These are phyloP conservation scores for Poicephalus gulielmi DNA, from an alignment of 2,113 vertebrate species.

Conservation along the genomic window DNA sequence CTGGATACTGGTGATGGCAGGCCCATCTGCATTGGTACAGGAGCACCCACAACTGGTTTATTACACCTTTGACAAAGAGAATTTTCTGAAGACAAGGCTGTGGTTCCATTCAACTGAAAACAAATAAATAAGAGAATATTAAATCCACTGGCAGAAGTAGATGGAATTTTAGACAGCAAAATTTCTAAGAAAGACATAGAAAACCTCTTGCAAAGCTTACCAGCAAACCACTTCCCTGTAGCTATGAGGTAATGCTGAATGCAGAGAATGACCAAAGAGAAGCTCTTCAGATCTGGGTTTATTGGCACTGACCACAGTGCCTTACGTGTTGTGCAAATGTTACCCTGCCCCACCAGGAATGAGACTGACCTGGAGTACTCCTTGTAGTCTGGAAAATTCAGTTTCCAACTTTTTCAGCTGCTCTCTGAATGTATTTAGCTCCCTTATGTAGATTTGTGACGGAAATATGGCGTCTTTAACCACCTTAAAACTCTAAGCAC, in stretches of 20 bases:
- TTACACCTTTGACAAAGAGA: slow-evolving; percentile 46
- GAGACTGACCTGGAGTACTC: slow-evolving; percentile 71
- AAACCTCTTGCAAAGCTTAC: neutral
- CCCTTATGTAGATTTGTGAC: slow-evolving; percentile 58
- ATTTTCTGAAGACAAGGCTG: neutral
- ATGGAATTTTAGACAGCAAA: neutral
- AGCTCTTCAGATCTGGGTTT: neutral
- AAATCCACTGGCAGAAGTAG: neutral
- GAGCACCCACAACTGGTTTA: neutral
- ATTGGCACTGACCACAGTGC: neutral
- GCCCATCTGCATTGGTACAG: neutral
- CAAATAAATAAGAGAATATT: neutral
- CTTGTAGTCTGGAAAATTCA: slow-evolving; percentile 75
- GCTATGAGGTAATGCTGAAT: neutral
- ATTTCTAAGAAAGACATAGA: neutral
- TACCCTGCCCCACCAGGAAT: neutral
- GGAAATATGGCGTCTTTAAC: slow-evolving; percentile 72
- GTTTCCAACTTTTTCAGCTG: slow-evolving; percentile 76
- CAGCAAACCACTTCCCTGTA: neutral
- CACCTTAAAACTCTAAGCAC: slow-evolving; percentile 64
- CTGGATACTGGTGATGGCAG: neutral
- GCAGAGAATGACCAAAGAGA: neutral
- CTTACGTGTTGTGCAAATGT: neutral
- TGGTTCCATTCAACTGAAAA: slow-evolving; percentile 30
- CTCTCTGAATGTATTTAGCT: slow-evolving; percentile 70